Evolutionary conservation across 1,140 invertebrate species (phyloP).

Genomic region (Neotoxoptera formosana): DNA sequence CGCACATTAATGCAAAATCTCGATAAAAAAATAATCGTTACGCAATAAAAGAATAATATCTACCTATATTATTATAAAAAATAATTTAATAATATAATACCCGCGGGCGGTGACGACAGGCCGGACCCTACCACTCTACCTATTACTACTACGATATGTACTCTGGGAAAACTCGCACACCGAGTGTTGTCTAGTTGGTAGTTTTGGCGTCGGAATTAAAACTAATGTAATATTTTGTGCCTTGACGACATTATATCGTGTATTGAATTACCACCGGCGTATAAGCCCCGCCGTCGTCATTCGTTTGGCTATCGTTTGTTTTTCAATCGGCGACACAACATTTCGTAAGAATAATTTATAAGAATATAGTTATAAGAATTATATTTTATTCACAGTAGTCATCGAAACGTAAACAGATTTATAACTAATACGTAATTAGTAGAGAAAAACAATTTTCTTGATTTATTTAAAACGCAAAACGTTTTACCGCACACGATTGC

Average conservation of each 20-base stretch:
- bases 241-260: not conserved
- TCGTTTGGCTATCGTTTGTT: not conserved
- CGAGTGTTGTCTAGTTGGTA: not conserved
- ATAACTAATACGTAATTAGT: not conserved
- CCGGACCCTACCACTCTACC: not conserved
- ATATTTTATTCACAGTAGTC: not conserved
- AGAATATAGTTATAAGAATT: not conserved
- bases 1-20: not conserved
- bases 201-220: not conserved
- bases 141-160: not conserved
- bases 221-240: not conserved
- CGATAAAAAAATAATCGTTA: not conserved
- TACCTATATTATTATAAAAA: not conserved
- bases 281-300: not conserved
- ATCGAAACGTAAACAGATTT: not conserved
- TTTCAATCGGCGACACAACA: not conserved
- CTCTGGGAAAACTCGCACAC: not conserved
- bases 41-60: not conserved
- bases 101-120: not conserved
- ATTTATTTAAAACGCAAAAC: slow-evolving; percentile 25
- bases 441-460: not conserved
- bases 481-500: not conserved
- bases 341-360: slow-evolving; percentile 3
- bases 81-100: not conserved
- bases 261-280: not conserved